These are phyloP conservation scores for Eupleurogrammus muticus DNA, from an alignment of 2,797 vertebrate genomes.

Conservation along the genomic window DNA sequence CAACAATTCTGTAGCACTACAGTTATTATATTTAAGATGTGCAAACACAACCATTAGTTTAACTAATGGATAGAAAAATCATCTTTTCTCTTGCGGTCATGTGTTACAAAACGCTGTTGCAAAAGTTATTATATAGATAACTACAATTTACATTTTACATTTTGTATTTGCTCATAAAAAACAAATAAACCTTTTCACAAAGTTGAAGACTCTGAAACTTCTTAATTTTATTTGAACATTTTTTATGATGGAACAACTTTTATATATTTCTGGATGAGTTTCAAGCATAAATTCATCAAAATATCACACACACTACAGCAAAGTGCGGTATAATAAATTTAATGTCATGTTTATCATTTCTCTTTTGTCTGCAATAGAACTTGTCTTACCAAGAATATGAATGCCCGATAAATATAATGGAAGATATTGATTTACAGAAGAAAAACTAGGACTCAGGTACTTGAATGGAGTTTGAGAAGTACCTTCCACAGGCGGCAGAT, in stretches of 20 bases:
- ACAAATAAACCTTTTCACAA: too few relatives aligned
- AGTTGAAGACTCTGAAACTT: too few relatives aligned
- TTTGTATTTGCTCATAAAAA: background rate
- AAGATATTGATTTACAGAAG: constrained; percentile 7
- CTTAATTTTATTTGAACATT: background rate
- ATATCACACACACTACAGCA: background rate
- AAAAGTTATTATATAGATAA: constrained; percentile 7
- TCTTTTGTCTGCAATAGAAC: background rate
- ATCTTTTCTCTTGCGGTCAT: background rate
- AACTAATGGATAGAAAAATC: background rate
- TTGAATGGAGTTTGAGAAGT: constrained; percentile 43
- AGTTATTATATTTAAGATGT: too few relatives aligned
- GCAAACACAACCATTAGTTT: too few relatives aligned
- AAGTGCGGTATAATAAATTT: background rate
- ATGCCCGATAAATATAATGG: background rate
- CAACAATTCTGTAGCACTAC: background rate
- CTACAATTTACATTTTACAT: background rate
- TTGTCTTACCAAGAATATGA: constrained; percentile 40
- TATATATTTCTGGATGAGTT: background rate
- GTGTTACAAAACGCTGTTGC: background rate
- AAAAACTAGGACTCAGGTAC: constrained; percentile 10
- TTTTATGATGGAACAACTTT: background rate
- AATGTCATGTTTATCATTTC: background rate
- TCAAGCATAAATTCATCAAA: background rate
- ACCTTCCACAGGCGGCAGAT: constrained; percentile 96